Conservation (phyloP, 2,888 invertebrate genomes). For the Sinopyrophorus schimmeli region DNA sequence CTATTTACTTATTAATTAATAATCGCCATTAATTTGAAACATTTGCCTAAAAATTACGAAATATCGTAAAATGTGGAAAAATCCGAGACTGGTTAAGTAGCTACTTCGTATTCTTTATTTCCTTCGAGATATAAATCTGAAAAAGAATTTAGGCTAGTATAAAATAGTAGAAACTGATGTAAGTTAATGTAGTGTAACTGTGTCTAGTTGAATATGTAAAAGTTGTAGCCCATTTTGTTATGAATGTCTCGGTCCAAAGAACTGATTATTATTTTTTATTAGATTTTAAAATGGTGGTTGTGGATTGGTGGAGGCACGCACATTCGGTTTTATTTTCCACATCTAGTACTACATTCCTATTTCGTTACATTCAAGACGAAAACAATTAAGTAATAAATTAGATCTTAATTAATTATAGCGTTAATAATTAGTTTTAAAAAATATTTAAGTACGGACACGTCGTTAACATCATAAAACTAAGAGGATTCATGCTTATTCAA, state of each 20-base stretch:
- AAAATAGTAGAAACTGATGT: conserved; percentile 1
- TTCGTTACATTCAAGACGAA: not conserved
- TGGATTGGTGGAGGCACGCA: conserved; percentile 2
- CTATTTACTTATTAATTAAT: too few species aligned
- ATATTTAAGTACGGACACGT: conserved; percentile 14
- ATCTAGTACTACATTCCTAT: conserved; percentile 1
- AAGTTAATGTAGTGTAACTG: conserved; percentile 13
- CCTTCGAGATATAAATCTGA: too few species aligned
- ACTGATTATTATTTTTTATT: conserved; percentile 10
- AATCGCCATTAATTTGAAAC: too few species aligned
- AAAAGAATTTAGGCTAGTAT: not conserved
- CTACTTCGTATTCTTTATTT: too few species aligned
- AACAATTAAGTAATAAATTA: conserved; percentile 13
- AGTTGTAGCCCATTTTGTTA: conserved; percentile 9
- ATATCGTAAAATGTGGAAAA: too few species aligned
- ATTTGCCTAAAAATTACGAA: too few species aligned
- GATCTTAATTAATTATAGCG: conserved; percentile 13
- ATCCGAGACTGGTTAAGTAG: too few species aligned
- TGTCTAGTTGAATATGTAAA: conserved; percentile 11
- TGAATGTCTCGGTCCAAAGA: conserved; percentile 10
- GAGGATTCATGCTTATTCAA: conserved; percentile 20
- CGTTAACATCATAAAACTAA: conserved; percentile 18
- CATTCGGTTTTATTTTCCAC: too few species aligned
- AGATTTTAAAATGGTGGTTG: not conserved
- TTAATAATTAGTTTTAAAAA: conserved; percentile 17